Evolutionary conservation across 1,140 invertebrate species (phyloP).

Genomic region (Drosophila paulistorum): DNA sequence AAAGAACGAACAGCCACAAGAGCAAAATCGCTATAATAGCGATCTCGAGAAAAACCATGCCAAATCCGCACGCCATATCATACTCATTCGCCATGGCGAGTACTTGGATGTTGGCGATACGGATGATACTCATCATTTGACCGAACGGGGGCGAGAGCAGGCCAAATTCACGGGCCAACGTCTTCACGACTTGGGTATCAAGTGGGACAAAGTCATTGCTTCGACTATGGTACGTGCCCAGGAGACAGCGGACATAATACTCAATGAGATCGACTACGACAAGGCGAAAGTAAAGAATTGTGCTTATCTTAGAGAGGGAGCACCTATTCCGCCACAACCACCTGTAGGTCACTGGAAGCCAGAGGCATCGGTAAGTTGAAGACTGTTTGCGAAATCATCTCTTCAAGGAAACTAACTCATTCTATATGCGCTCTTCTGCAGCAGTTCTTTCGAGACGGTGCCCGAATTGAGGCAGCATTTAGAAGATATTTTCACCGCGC

Average conservation of each 20-base stretch:
- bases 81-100: conserved; percentile 97
- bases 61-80: conserved; percentile 91
- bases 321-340: conserved; percentile 97
- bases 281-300: conserved; percentile 86
- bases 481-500: conserved; percentile 97
- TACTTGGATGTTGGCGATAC: conserved; percentile 90
- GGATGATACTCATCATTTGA: conserved; percentile 91
- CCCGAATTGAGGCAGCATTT: conserved; percentile 98
- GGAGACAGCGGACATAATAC: conserved; percentile 94
- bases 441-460: conserved; percentile 97
- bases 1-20: conserved; percentile 83
- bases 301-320: conserved; percentile 95
- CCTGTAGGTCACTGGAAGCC: conserved; percentile 93
- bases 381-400: not conserved
- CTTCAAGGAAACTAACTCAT: not conserved
- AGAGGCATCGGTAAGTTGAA: conserved; percentile 88
- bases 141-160: conserved; percentile 91
- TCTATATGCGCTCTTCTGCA: conserved; percentile 82
- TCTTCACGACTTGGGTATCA: conserved; percentile 89
- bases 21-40: conserved; percentile 87
- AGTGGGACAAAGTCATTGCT: conserved; percentile 90
- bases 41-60: conserved; percentile 86
- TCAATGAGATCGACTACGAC: conserved; percentile 77
- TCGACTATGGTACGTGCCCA: conserved; percentile 97
- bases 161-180: conserved; percentile 92